These are phyloP conservation scores for Lanistes nyassanus DNA, from an alignment of 1,140 invertebrate genomes.

Conservation along the genomic window DNA sequence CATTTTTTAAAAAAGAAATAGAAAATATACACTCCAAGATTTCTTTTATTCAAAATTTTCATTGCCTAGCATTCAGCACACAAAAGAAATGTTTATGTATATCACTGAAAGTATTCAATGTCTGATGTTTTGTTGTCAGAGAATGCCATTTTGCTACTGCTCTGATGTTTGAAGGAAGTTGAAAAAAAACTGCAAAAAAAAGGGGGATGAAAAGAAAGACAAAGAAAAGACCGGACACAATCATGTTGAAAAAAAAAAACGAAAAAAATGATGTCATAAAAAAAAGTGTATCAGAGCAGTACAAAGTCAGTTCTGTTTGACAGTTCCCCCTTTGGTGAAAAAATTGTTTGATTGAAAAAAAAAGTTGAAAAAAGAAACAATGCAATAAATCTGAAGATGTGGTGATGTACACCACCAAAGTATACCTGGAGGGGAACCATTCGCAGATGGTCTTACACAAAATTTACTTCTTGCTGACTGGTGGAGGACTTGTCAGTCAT, in stretches of 20 bases:
- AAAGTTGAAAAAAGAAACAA: slow-evolving; percentile 13
- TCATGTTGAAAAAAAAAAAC: not conserved
- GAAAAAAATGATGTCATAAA: slow-evolving; percentile 2
- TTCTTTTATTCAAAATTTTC: not conserved
- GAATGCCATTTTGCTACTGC: slow-evolving; percentile 17
- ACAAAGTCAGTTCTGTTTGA: slow-evolving; percentile 14
- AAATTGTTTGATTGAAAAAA: slow-evolving; percentile 1
- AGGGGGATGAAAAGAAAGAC: slow-evolving; percentile 1
- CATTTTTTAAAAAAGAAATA: not conserved
- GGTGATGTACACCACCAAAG: slow-evolving; percentile 28
- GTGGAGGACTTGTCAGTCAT: too few species aligned
- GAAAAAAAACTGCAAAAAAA: slow-evolving; percentile 18
- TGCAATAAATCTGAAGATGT: slow-evolving; percentile 7
- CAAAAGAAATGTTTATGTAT: not conserved
- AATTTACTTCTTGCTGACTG: too few species aligned
- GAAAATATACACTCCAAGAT: too few species aligned
- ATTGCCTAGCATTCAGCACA: not conserved
- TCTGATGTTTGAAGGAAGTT: slow-evolving; percentile 8
- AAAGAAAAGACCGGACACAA: slow-evolving; percentile 8
- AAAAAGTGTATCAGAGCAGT: slow-evolving; percentile 10
- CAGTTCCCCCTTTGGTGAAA: slow-evolving; percentile 1
- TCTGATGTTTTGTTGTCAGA: not conserved
- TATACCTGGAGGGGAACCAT: slow-evolving; percentile 13
- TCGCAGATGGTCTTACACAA: not conserved
- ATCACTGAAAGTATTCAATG: not conserved